Conservation (phyloP, 2,888 invertebrate species). For the Macaria notata region DNA sequence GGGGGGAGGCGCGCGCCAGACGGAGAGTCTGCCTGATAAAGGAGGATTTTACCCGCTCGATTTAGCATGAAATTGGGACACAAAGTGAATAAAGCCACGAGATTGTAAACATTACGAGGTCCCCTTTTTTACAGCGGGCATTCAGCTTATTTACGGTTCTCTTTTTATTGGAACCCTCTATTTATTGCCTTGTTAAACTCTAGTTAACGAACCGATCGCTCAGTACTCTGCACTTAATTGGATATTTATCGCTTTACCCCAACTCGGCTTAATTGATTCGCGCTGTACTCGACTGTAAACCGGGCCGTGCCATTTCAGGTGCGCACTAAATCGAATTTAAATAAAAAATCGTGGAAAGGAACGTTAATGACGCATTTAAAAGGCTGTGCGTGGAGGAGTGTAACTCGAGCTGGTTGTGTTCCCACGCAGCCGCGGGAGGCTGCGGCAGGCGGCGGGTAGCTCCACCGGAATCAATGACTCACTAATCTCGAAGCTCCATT, state of each 20-base stretch:
- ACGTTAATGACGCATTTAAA: conserved; percentile 42
- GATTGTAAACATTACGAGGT: conserved; percentile 81
- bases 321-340: conserved; percentile 49
- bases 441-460: conserved; percentile 47
- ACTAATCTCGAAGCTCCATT: conserved; percentile 78
- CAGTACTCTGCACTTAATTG: conserved; percentile 69
- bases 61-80: conserved; percentile 83
- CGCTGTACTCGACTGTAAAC: conserved; percentile 56
- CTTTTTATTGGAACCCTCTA: conserved; percentile 74
- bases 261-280: conserved; percentile 68
- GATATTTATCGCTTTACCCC: conserved; percentile 69
- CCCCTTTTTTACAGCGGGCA: conserved; percentile 76
- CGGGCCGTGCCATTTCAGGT: conserved; percentile 41
- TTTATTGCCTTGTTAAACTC: conserved; percentile 81
- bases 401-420: conserved; percentile 65
- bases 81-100: conserved; percentile 83
- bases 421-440: conserved; percentile 58
- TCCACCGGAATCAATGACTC: conserved; percentile 76
- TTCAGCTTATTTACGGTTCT: conserved; percentile 77
- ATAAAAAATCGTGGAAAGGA: conserved; percentile 42
- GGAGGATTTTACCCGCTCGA: conserved; percentile 79
- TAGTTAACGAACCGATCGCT: conserved; percentile 75
- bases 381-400: conserved; percentile 45
- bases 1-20: conserved; percentile 54
- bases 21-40: conserved; percentile 79